Percentiles rank a stretch among this genome's conserved stretches.
phyloP scores from a whole-genome alignment of 2,888 invertebrate species.

The Corbicula japonica region DNA sequence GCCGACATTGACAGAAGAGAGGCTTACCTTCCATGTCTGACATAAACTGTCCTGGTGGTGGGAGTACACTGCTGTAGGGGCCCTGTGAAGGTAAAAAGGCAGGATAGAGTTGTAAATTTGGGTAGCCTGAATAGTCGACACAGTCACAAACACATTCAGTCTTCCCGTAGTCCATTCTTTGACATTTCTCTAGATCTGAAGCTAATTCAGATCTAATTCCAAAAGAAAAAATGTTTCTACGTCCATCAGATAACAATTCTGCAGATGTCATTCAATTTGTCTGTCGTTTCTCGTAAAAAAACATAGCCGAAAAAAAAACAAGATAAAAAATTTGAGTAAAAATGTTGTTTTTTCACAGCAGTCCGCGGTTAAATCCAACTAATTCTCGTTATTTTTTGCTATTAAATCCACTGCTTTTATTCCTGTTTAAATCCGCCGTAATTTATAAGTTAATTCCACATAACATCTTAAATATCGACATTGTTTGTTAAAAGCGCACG shows the following conservation, averaged over 20 bases:
- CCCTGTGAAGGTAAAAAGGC: constrained; percentile 70
- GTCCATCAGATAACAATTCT: constrained; percentile 5
- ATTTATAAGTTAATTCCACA: too few species aligned
- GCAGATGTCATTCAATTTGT: constrained; percentile 39
- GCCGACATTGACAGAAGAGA: too few species aligned
- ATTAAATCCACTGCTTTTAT: too few species aligned
- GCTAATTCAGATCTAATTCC: constrained; percentile 18
- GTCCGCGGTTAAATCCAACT: too few species aligned
- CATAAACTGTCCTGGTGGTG: constrained; percentile 76
- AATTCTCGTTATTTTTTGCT: too few species aligned
- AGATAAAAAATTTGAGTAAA: too few species aligned
- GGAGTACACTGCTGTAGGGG: constrained; percentile 77
- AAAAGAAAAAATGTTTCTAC: constrained; percentile 14
- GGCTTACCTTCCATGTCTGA: constrained; percentile 77
- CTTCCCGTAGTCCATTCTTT: constrained; percentile 48
- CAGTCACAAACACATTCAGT: constrained; percentile 46
- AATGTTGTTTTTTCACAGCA: too few species aligned
- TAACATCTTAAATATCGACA: neutral
- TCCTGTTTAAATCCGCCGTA: too few species aligned
- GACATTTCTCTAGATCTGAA: constrained; percentile 43
- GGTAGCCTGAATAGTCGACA: constrained; percentile 7
- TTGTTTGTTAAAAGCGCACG: constrained; percentile 20
- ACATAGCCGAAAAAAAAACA: too few species aligned
- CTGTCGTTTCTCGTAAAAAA: neutral
- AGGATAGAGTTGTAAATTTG: constrained; percentile 1